Base-by-base conservation (phyloP, 2,797 vertebrate species). In the Pseudocheirus occidentalis region DNA sequence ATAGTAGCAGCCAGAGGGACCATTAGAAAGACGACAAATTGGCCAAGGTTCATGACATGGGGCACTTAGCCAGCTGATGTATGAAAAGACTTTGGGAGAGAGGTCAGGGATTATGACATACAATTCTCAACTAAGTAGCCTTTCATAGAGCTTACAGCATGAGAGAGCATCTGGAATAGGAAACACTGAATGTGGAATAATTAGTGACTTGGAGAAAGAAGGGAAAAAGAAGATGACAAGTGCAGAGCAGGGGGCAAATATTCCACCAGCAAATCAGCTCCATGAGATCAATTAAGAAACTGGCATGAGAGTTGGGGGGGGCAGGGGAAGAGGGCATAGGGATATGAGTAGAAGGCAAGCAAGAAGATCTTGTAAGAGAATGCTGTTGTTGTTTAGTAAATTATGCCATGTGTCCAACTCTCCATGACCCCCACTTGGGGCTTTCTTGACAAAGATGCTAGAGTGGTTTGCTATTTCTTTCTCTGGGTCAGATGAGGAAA, bases 241-340 rank as follows among this genome's bases (percentile, higher is more conserved):
- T 94, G 92, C 55, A 91, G 93, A 95, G 59, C 54, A 95, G 24
- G 95, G 59, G 93, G 93, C 90, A 96, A 93, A 93, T 27, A 81
- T 53, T 94, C 55, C 56, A 52, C 55, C 40, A 90, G 62, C 93
- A 95, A 96, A 97, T 55, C 53, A 96, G 34, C 58, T 91, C 92
- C 14, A 57, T 50, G 91, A 57, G 62, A 96, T 87, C 7, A 92
- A 94, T 53, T 90, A 50, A 29, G 29, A 4, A 90, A 52, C 6
- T 29, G 21, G 21, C 24, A 46, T 90, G 29, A 34, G 27, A 34
- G 4, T 14, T 34, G 59, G 11, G 10, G 28, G 56, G 6, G 56
- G 3, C 31, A 34, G 31, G 18, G n/a, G 18, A 81, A 40, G n/a
- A 24, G 16, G n/a, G 18, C 18, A 21, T 40, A 24, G n/a, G 18